Base-by-base conservation (phyloP, 30 jellyfish, hydroid and myxozoan species). In the Nemopilema nomurai region DNA sequence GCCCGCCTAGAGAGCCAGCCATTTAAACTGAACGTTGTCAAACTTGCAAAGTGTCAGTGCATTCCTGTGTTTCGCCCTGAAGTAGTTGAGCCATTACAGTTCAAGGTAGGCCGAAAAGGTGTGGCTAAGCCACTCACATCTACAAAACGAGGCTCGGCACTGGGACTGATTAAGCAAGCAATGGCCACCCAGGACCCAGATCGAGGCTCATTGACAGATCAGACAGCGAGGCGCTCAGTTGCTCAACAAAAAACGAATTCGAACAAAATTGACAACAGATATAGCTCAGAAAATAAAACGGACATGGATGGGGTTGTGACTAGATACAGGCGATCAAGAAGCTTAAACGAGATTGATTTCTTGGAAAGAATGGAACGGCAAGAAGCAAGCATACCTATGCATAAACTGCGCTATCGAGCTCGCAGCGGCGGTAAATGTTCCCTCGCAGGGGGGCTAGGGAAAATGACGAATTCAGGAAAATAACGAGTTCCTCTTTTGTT, bases 1-100 rank as follows among this genome's bases (percentile, higher is more conserved):
- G 20, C 28, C 67, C 67, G 30, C 1, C 23, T 19, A 0, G 49
- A 19, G 16, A 9, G 67, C 7, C 19, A 28, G 17, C 91, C 91
- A 19, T 73, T 74, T 41, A 79, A 69, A 18, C 75, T 85, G 28
- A 72, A 85, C 62, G 88, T 85, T 8, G 89, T 75, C 9, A 67
- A 70, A 52, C 84, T 85, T 19, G 88, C 86, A 0, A 85, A 85
- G 49, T 71, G 86, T 49, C 88, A 51, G 28, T 72, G 84, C 28
- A 70, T 76, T 16, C 87, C 92, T 9, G 76, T 82, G 73, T 69
- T 82, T 17, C 82, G 84, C 31, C 77, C 91, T 27, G 81, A 69
- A 28, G 26, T 82, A 16, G 84, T 70, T 24, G 75, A 63, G 74
- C 67, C 81, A 8, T 26, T 30, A 8, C 66, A 79, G 49, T 31